Evolutionary conservation across 2,797 vertebrate genomes (phyloP).

Genomic region (Hippocampus kuda): DNA sequence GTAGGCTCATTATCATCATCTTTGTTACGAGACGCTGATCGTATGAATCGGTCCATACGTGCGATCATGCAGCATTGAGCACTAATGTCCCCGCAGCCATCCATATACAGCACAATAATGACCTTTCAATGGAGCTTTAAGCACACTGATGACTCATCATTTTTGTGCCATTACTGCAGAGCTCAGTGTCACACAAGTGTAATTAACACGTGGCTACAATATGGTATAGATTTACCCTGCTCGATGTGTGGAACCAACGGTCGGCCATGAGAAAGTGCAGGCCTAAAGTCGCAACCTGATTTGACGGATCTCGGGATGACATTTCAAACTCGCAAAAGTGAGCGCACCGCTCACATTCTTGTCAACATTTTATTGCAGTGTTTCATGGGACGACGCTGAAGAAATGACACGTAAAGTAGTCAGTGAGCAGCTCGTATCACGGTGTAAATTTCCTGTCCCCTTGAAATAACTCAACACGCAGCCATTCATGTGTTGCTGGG

Average conservation of each 20-base stretch:
- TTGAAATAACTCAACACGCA: not conserved
- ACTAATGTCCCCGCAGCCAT: not conserved
- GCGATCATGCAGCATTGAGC: not conserved
- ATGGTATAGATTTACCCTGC: not conserved
- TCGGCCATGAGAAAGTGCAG: not conserved
- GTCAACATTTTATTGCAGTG: no score
- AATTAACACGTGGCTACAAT: not conserved
- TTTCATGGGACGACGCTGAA: not conserved
- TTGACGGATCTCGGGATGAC: not conserved
- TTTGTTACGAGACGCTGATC: not conserved
- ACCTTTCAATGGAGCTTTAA: conserved; percentile 1
- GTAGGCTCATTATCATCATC: not conserved
- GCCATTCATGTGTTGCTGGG: not conserved
- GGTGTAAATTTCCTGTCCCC: not conserved
- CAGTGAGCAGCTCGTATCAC: not conserved
- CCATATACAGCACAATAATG: not conserved
- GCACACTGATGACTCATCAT: conserved; percentile 3
- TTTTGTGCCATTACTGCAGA: conserved; percentile 1
- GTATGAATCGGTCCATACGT: not conserved
- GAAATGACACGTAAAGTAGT: not conserved
- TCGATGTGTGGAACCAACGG: not conserved
- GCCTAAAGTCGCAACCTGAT: not conserved
- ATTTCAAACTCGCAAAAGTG: not conserved
- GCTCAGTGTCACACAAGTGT: conserved; percentile 1
- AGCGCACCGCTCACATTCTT: no score